Evolutionary conservation across 37 sponge, comb jelly and placozoan genomes (phyloP), one percentile per base, ranked within the genome.

Genomic region (Axinella damicornis): DNA sequence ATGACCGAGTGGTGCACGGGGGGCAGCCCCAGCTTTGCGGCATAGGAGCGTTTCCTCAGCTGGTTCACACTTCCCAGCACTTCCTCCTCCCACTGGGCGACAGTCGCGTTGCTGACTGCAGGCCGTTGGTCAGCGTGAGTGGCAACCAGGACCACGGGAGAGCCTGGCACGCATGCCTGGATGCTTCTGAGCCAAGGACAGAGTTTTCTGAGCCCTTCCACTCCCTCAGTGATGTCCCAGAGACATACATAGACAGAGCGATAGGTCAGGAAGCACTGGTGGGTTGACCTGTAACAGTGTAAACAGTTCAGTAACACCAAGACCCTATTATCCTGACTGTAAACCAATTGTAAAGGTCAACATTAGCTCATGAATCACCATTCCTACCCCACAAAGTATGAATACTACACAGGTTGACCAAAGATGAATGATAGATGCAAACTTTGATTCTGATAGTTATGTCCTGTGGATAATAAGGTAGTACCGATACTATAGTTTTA

Each of bases 201-300:
- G 0, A 93, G 87, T 18, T 39, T 28, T 64, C 52, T 9, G 18
- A 93, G 72, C 1, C 77, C 81, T 0, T 60, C 83, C 55, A 73
- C 69, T 1, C 87, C 90, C 39, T 81, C 86, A 2, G 82, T 59
- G 5, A 73, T 34, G 59, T 89, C 71, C 90, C 90, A 88, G 37
- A 85, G 57, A 38, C 84, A 85, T 20, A 93, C 60, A 52, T 76
- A 93, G 79, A 93, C 52, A 37, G 87, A 62, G 0, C 86, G 79
- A 39, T 85, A 68, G 0, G 85, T 89, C 53, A 93, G 69, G 82
- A 93, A 89, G 38, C 94, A 93, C 9, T 89, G 79, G 28, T 89
- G 82, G 0, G 60, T 77, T 17, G 67, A 46, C 46, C 46, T 46
- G 46, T n/a, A n/a, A n/a, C n/a, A n/a, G n/a, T n/a, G n/a, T n/a